Percentiles rank a stretch among this genome's conserved stretches.
Conservation (phyloP, 1,140 invertebrate species). For the Euglossa dilemma region DNA sequence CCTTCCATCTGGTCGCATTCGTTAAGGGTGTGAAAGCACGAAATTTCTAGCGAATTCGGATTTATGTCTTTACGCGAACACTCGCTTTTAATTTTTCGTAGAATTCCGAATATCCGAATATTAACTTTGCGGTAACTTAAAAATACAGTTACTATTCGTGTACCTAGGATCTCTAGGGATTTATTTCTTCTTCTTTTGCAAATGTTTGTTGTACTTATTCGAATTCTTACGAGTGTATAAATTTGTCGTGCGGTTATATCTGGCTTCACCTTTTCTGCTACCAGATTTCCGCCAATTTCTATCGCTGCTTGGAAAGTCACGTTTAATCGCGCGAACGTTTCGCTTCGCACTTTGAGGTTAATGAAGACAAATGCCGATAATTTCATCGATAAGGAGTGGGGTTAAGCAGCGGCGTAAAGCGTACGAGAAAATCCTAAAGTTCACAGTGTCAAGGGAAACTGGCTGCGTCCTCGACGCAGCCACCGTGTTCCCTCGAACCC, state of each 20-base stretch:
- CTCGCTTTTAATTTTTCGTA: too few species aligned
- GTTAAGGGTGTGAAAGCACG: not conserved
- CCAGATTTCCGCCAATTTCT: not conserved
- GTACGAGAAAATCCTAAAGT: constrained; percentile 55
- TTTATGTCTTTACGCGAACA: too few species aligned
- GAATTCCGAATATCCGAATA: too few species aligned
- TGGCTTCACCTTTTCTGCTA: too few species aligned
- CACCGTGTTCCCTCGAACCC: constrained; percentile 7
- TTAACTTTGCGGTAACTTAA: not conserved
- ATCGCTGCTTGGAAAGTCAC: not conserved
- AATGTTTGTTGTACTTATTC: too few species aligned
- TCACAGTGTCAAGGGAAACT: constrained; percentile 66
- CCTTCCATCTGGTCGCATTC: not conserved
- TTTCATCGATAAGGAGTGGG: not conserved
- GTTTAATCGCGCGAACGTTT: not conserved
- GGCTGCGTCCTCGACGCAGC: constrained; percentile 13
- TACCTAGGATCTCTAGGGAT: too few species aligned
- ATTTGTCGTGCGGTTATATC: too few species aligned
- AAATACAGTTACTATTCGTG: too few species aligned
- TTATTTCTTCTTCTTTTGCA: too few species aligned
- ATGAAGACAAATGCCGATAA: constrained; percentile 1
- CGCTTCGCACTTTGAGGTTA: not conserved
- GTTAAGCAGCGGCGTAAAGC: not conserved
- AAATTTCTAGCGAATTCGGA: too few species aligned
- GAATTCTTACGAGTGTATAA: too few species aligned